Percentiles rank a stretch among this genome's conserved stretches.
Conservation (phyloP, 1,140 invertebrate species). For the Pseudomyrmex dendroicus region DNA sequence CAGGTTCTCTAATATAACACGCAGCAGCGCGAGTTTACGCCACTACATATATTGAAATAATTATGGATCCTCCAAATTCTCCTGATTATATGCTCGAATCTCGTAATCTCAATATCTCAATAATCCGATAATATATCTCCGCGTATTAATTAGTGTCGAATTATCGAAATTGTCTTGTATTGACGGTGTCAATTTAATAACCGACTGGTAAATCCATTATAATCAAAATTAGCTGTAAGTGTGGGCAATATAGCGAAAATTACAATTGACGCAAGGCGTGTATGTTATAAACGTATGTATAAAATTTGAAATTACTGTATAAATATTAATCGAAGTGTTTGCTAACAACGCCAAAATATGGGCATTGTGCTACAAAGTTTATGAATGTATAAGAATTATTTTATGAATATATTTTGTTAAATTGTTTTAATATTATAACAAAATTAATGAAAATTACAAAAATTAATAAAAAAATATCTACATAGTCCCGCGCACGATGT, state of each 20-base stretch:
- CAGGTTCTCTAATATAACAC: too few relatives aligned
- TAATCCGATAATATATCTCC: slow-evolving; percentile 44
- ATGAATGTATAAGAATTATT: not conserved
- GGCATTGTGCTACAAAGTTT: not conserved
- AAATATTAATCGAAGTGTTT: not conserved
- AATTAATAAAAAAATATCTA: too few relatives aligned
- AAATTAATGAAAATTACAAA: too few relatives aligned
- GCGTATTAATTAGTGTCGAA: slow-evolving; percentile 45
- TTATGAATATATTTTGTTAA: too few relatives aligned
- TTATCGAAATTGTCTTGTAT: slow-evolving; percentile 43
- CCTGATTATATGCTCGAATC: slow-evolving; percentile 21
- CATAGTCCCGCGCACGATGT: too few relatives aligned
- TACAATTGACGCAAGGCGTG: not conserved
- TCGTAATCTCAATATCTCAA: slow-evolving; percentile 32
- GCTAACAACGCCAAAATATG: not conserved
- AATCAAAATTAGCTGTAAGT: slow-evolving; percentile 9
- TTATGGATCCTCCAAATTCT: slow-evolving; percentile 27
- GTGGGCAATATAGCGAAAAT: slow-evolving; percentile 14
- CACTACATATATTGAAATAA: not conserved
- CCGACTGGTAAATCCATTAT: slow-evolving; percentile 6
- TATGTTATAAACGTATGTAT: slow-evolving; percentile 7
- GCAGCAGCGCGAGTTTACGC: too few relatives aligned
- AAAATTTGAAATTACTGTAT: not conserved
- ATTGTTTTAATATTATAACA: too few relatives aligned
- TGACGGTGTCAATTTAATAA: slow-evolving; percentile 12